Evolutionary conservation across 2,797 vertebrate species (phyloP), one percentile per base, ranked within the genome.

Genomic region (Gambusia yucatana): DNA sequence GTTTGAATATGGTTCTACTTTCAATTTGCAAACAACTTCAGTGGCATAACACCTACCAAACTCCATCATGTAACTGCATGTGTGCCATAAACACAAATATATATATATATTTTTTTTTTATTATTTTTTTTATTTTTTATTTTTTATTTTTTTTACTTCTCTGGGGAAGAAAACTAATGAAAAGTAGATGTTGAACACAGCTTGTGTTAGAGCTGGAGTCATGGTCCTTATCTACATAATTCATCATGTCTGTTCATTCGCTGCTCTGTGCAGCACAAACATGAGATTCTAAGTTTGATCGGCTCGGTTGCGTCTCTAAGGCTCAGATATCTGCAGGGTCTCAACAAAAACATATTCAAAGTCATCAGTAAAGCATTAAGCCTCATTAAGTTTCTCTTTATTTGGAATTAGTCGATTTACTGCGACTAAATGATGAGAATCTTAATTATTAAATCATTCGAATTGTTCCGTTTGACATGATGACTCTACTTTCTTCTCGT

Each of bases 1-100:
- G 28, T 82, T 71, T 75, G 28, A 86, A 59, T 43, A 75, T 33
- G 48, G 61, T 74, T 72, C 52, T 61, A 25, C 81, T 87, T 87
- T 88, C 79, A 82, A 63, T 77, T 76, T 70, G 55, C n/a, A 7
- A 55, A 11, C 39, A 72, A 4, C 33, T 28, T 61, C 13, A 43
- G 1, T 67, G 3, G 1, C 5, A 48, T 0, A 73, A 47, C 13
- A 14, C 30, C 7, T 30, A 1, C n/a, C 43, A 11, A 47, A 44
- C 13, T 25, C 7, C 30, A 46, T 44, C 41, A 47, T 14, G 20
- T 48, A 47, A 5, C 61, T 6, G 4, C 13, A 50, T 41, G 41
- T 73, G 25, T 57, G 22, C 20, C 13, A 72, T 52, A 30, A 9
- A 9, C 20, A 50, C n/a, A n/a, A 1, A n/a, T n/a, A 55, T 25